phyloP scores from a whole-genome alignment of 1,140 invertebrate genomes.

The Temnothorax nylanderi region DNA sequence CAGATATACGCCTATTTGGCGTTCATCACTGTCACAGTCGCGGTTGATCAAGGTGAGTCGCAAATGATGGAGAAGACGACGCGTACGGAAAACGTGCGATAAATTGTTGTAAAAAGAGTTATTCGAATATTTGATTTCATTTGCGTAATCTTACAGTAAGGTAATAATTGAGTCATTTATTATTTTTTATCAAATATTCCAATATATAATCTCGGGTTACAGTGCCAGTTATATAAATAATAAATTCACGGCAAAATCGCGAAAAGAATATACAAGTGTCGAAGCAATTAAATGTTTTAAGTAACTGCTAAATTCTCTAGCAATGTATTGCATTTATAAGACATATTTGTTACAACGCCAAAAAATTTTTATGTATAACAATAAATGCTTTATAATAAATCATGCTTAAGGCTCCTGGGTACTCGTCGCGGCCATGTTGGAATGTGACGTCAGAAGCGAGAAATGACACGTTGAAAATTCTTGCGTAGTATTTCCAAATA shows the following conservation, averaged over 20 bases:
- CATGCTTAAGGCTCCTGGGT: no score
- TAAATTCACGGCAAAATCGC: neutral
- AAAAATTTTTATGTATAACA: neutral
- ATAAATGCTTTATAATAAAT: no score
- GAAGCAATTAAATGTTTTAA: neutral
- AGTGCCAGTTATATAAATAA: neutral
- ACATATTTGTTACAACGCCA: neutral
- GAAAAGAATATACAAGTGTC: neutral
- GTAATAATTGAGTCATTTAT: no score
- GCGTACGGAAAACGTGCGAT: neutral
- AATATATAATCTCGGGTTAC: neutral
- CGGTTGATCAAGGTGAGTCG: constrained; percentile 11
- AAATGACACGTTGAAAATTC: no score
- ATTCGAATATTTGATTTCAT: neutral
- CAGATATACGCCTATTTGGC: constrained; percentile 11
- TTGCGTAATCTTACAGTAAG: neutral
- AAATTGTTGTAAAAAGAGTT: neutral
- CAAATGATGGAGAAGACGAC: neutral
- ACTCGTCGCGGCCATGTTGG: no score
- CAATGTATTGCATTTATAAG: neutral
- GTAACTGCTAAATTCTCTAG: neutral
- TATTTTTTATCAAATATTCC: neutral
- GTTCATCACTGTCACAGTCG: neutral
- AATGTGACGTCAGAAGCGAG: no score
- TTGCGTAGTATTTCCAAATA: no score